These are phyloP conservation scores for Perodicticus potto DNA, from an alignment of 2,797 vertebrate genomes.

Conservation along the genomic window DNA sequence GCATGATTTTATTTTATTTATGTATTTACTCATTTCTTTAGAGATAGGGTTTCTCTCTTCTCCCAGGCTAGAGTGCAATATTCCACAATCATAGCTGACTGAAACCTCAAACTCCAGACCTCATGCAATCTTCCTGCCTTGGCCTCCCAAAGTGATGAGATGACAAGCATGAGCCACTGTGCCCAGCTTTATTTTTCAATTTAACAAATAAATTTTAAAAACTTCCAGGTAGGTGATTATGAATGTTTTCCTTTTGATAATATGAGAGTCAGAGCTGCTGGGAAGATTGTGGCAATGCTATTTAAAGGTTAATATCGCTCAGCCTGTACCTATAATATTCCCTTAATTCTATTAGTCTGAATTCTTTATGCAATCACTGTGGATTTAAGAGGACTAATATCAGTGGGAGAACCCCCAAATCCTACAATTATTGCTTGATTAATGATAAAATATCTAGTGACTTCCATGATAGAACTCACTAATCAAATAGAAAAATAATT, in stretches of 20 bases:
- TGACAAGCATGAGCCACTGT: not conserved
- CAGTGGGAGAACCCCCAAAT: not conserved
- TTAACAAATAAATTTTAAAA: not conserved
- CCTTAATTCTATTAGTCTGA: not conserved
- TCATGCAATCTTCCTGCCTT: not conserved
- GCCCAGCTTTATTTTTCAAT: not conserved
- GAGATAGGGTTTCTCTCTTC: not conserved
- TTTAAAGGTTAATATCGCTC: not conserved
- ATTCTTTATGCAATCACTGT: not conserved
- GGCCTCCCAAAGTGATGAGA: not conserved
- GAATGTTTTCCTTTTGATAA: not conserved
- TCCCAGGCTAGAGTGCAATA: not conserved
- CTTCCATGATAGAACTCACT: not conserved
- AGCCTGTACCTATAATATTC: not conserved
- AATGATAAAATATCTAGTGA: conserved; percentile 36
- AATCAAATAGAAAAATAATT: not conserved
- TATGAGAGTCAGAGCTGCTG: not conserved
- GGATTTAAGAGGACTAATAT: not conserved
- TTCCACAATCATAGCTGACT: not conserved
- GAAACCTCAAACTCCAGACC: not conserved
- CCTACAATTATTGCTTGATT: conserved; percentile 23
- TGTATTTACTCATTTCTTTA: not conserved
- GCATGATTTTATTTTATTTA: not conserved
- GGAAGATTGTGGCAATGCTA: not conserved
- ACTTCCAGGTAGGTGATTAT: not conserved